Evolutionary conservation across 2,888 invertebrate genomes (phyloP).

Genomic region (Drosophila vallismaia): DNA sequence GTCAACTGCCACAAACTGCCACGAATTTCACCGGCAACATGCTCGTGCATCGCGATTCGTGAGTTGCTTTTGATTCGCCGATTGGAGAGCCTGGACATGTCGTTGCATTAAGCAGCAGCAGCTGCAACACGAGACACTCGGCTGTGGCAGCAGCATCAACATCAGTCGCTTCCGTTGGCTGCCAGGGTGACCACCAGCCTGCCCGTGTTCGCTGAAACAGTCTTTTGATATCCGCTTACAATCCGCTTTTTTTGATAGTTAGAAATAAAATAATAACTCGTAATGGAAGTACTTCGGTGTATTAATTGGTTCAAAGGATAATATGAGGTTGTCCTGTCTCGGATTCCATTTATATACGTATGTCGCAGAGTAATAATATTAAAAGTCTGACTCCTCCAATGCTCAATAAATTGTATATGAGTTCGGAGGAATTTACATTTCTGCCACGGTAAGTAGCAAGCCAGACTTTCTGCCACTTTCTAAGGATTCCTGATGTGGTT

Average conservation of each 20-base stretch:
- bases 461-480: constrained; percentile 1
- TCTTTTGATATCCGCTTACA: constrained; percentile 34
- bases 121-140: constrained; percentile 30
- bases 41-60: constrained; percentile 18
- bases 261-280: constrained; percentile 16
- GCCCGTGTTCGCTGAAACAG: constrained; percentile 46
- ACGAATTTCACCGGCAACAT: constrained; percentile 22
- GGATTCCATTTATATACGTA: background rate
- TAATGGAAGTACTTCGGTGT: background rate
- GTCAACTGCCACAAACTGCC: constrained; percentile 1
- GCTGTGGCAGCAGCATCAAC: constrained; percentile 35
- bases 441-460: constrained; percentile 73
- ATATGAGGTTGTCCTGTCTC: constrained; percentile 17
- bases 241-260: constrained; percentile 16
- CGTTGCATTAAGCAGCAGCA: constrained; percentile 47
- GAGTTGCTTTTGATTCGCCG: constrained; percentile 20
- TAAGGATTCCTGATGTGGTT: background rate
- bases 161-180: constrained; percentile 71
- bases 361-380: constrained; percentile 29
- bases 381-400: constrained; percentile 46
- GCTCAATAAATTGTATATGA: constrained; percentile 69
- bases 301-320: constrained; percentile 3
- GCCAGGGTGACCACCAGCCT: constrained; percentile 43
- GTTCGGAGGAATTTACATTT: constrained; percentile 79
- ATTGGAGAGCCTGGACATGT: constrained; percentile 38